Percentiles rank a stretch among this genome's conserved stretches.
These are phyloP conservation scores for Microcaecilia unicolor DNA, from an alignment of 2,797 vertebrate species.

Conservation along the genomic window DNA sequence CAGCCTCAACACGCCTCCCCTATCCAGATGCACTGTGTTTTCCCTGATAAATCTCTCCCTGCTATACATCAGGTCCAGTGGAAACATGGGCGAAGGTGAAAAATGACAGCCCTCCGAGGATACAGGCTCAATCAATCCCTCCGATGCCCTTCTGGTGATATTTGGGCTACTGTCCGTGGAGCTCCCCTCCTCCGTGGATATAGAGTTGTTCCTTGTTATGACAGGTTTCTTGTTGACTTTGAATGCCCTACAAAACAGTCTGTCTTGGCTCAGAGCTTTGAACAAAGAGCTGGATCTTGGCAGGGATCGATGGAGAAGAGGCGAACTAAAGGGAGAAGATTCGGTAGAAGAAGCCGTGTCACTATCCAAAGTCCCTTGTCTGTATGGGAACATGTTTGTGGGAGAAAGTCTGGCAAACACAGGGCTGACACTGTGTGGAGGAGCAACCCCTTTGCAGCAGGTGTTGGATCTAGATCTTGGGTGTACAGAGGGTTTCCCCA, in stretches of 20 bases:
- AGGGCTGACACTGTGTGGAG: conserved; percentile 42
- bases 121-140: conserved; percentile 38
- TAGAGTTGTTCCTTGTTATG: conserved; percentile 62
- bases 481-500: conserved; percentile 21
- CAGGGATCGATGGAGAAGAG: conserved; percentile 51
- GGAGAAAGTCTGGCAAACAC: conserved; percentile 41
- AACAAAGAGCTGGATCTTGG: conserved; percentile 52
- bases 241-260: conserved; percentile 50
- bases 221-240: conserved; percentile 38
- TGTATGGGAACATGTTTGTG: conserved; percentile 31
- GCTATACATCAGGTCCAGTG: conserved; percentile 56
- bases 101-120: conserved; percentile 17
- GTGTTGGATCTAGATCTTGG: conserved; percentile 52
- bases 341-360: conserved; percentile 59
- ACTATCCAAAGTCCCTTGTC: conserved; percentile 49
- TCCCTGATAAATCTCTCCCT: conserved; percentile 43
- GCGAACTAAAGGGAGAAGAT: conserved; percentile 56
- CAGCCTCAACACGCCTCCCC: conserved; percentile 63
- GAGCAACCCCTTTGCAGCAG: conserved; percentile 33
- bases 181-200: conserved; percentile 70
- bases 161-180: conserved; percentile 72
- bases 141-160: conserved; percentile 58
- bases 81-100: conserved; percentile 49
- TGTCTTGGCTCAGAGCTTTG: conserved; percentile 61
- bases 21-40: conserved; percentile 11